phyloP scores from a whole-genome alignment of 2,888 invertebrate species.

The Cryptophagus acutangulus region DNA sequence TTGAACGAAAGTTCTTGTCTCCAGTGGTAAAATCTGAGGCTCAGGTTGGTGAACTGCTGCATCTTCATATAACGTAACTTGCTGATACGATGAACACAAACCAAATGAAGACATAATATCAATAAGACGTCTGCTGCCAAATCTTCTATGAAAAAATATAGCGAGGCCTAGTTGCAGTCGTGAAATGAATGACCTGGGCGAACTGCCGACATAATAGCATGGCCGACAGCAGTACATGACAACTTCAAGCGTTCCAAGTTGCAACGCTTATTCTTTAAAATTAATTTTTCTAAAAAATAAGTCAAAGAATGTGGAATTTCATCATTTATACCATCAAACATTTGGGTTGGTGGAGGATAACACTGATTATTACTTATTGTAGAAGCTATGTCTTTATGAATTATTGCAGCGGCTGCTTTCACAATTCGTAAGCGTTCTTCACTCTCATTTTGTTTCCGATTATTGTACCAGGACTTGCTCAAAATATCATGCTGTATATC shows the following conservation, averaged over 20 bases:
- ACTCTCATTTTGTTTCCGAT: slow-evolving; percentile 7
- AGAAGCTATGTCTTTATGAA: slow-evolving; percentile 40
- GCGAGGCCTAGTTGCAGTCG: slow-evolving; percentile 31
- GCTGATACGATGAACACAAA: slow-evolving; percentile 27
- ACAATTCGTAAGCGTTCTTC: slow-evolving; percentile 38
- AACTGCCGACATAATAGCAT: slow-evolving; percentile 34
- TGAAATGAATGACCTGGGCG: slow-evolving; percentile 27
- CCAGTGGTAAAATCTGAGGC: slow-evolving; percentile 27
- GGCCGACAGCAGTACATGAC: slow-evolving; percentile 19
- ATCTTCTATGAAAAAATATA: slow-evolving; percentile 8
- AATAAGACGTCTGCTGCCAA: slow-evolving; percentile 17
- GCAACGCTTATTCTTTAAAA: slow-evolving; percentile 26
- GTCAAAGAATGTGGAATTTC: slow-evolving; percentile 34
- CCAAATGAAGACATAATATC: no score
- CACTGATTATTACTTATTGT: slow-evolving; percentile 34
- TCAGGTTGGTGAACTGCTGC: slow-evolving; percentile 26
- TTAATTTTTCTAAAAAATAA: slow-evolving; percentile 34
- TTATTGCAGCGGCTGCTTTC: slow-evolving; percentile 41
- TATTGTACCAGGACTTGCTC: slow-evolving; percentile 19
- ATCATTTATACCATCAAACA: slow-evolving; percentile 27
- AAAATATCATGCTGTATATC: slow-evolving; percentile 33
- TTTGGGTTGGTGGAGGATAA: slow-evolving; percentile 39
- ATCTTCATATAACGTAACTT: slow-evolving; percentile 27
- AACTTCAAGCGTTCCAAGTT: slow-evolving; percentile 13
- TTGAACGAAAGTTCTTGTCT: slow-evolving; percentile 29